Evolutionary conservation across 2,888 invertebrate species (phyloP).

Genomic region (Drosophila mimica): DNA sequence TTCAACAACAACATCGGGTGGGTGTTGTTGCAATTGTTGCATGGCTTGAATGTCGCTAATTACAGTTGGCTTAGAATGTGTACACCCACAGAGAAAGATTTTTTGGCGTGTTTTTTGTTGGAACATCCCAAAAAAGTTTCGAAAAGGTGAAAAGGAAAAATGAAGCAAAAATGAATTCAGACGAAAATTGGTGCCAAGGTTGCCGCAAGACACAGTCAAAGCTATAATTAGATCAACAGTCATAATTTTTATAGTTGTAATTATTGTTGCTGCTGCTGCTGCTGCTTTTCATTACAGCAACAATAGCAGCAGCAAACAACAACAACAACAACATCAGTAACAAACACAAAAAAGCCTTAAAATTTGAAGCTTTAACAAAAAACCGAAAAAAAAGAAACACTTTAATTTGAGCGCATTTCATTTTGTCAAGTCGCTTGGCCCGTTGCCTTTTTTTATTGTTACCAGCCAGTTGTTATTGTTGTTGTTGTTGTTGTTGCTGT

Average conservation of each 20-base stretch:
- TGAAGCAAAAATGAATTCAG: conserved; percentile 1
- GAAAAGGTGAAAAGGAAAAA: conserved; percentile 16
- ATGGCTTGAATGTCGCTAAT: conserved; percentile 35
- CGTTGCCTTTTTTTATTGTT: conserved; percentile 44
- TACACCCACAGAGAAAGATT: conserved; percentile 29
- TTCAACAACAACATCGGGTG: conserved; percentile 16
- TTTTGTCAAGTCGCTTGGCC: conserved; percentile 69
- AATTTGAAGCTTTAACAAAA: conserved; percentile 53
- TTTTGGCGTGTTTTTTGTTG: not conserved
- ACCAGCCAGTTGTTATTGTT: conserved; percentile 12
- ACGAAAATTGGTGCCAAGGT: conserved; percentile 72
- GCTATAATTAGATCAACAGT: conserved; percentile 78
- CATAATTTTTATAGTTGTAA: conserved; percentile 73
- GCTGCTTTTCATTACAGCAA: conserved; percentile 45
- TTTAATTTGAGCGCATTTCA: conserved; percentile 76
- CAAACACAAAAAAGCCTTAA: conserved; percentile 47
- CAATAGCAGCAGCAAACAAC: conserved; percentile 31
- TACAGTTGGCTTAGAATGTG: conserved; percentile 41
- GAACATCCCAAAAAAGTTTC: not conserved
- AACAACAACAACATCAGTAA: conserved; percentile 1
- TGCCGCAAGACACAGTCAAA: conserved; percentile 57
- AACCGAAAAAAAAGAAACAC: conserved; percentile 38
- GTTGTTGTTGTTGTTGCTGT: conserved; percentile 12
- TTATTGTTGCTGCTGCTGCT: conserved; percentile 44
- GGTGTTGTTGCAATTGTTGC: conserved; percentile 32